Evolutionary conservation across 1,140 invertebrate genomes (phyloP).

Genomic region (Stegodyphus dumicola): DNA sequence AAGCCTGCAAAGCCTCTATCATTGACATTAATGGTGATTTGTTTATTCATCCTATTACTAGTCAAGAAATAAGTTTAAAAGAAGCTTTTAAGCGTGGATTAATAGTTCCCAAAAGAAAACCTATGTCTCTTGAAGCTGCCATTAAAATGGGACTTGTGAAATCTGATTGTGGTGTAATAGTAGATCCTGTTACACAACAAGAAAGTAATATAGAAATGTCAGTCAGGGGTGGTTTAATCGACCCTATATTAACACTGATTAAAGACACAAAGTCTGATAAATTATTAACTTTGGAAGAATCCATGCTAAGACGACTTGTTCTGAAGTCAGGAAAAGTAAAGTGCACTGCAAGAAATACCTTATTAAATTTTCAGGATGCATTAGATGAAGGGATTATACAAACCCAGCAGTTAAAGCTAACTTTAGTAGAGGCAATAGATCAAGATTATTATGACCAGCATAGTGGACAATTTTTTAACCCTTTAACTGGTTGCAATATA

Average conservation of each 20-base stretch:
- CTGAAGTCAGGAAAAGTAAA: conserved; percentile 68
- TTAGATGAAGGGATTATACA: conserved; percentile 77
- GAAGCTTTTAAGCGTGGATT: conserved; percentile 79
- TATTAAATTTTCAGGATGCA: conserved; percentile 78
- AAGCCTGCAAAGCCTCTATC: conserved; percentile 68
- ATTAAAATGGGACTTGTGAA: conserved; percentile 80
- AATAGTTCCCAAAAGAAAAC: conserved; percentile 74
- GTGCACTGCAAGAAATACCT: conserved; percentile 70
- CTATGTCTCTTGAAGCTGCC: conserved; percentile 81
- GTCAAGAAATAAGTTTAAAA: conserved; percentile 76
- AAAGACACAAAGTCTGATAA: conserved; percentile 79
- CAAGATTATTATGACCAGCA: conserved; percentile 82
- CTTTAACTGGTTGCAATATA: conserved; percentile 79
- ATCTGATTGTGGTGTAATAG: conserved; percentile 77
- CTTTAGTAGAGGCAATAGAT: conserved; percentile 80
- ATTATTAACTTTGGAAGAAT: conserved; percentile 71
- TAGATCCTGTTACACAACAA: conserved; percentile 78
- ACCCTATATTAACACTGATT: conserved; percentile 84
- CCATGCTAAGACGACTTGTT: conserved; percentile 68
- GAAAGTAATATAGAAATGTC: conserved; percentile 79
- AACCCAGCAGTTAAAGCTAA: conserved; percentile 77
- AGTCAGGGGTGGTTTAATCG: conserved; percentile 81
- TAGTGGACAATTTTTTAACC: conserved; percentile 80
- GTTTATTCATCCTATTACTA: conserved; percentile 75
- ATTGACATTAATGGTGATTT: conserved; percentile 62